These are phyloP conservation scores for Drosophila sordidula DNA, from an alignment of 2,888 invertebrate species.

Conservation along the genomic window DNA sequence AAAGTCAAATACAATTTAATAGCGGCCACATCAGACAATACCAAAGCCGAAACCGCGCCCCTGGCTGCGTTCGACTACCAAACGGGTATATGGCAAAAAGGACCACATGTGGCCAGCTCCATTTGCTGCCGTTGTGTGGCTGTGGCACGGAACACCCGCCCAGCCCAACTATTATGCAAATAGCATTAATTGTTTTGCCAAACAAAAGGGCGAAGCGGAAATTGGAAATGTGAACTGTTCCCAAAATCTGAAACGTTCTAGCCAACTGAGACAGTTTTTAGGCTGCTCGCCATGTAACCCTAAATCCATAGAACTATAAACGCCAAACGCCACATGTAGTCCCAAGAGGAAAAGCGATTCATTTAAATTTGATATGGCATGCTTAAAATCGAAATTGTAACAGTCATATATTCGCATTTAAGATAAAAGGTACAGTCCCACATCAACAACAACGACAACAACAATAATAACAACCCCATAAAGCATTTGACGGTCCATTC, in stretches of 20 bases:
- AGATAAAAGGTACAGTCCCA: constrained; percentile 59
- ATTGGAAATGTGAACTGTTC: constrained; percentile 55
- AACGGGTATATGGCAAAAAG: constrained; percentile 22
- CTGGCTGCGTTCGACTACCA: constrained; percentile 24
- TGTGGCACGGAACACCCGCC: constrained; percentile 25
- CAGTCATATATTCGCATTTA: constrained; percentile 9
- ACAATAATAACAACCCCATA: constrained; percentile 71
- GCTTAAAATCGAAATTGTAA: constrained; percentile 50
- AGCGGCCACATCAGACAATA: constrained; percentile 36
- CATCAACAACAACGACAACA: constrained; percentile 17
- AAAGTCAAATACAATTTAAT: constrained; percentile 75
- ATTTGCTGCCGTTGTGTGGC: constrained; percentile 27
- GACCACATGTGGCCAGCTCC: constrained; percentile 60
- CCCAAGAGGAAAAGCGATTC: constrained; percentile 64
- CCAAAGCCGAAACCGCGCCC: constrained; percentile 21
- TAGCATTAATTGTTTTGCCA: constrained; percentile 79
- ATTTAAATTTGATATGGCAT: constrained; percentile 80
- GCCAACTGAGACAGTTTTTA: constrained; percentile 62
- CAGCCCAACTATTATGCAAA: constrained; percentile 67
- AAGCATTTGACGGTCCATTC: constrained; percentile 75
- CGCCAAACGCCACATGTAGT: constrained; percentile 59
- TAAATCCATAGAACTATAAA: constrained; percentile 58
- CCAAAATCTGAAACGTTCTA: constrained; percentile 8
- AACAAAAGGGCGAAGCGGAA: constrained; percentile 64
- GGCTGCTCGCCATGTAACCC: constrained; percentile 59